These are phyloP conservation scores for Tenthredo scrophulariae DNA, from an alignment of 2,888 invertebrate genomes.

Conservation along the genomic window DNA sequence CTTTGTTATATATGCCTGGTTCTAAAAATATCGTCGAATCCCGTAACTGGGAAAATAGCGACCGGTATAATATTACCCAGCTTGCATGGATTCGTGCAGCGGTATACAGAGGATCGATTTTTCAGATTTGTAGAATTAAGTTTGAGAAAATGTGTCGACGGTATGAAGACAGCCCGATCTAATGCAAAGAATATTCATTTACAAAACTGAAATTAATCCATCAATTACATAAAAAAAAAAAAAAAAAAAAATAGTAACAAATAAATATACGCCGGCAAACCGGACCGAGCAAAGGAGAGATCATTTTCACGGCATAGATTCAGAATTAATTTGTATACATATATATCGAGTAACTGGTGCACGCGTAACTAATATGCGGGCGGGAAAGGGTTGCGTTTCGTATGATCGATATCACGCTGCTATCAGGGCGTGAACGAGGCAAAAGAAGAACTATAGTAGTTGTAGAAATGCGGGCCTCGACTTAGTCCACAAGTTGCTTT, in stretches of 20 bases:
- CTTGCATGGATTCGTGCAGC: background rate
- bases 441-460: conserved; percentile 27
- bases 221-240: background rate
- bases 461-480: conserved; percentile 5
- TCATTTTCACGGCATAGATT: conserved; percentile 22
- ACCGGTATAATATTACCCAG: background rate
- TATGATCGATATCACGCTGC: conserved; percentile 35
- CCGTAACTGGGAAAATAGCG: background rate
- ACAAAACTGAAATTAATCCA: background rate
- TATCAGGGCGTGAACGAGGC: conserved; percentile 23
- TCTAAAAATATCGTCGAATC: conserved; percentile 15
- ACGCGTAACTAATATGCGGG: conserved; percentile 32
- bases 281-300: conserved; percentile 3
- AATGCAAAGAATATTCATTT: too few relatives aligned
- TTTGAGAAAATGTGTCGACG: too few relatives aligned
- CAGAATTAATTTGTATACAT: conserved; percentile 34
- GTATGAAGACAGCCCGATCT: too few relatives aligned
- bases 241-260: background rate
- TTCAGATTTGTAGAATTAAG: background rate
- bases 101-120: background rate
- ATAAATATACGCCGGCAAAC: background rate
- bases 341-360: background rate
- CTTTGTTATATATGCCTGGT: conserved; percentile 30
- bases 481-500: background rate
- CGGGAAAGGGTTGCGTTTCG: conserved; percentile 18